Conservation (phyloP, 2,113 vertebrate species). For the Macaca nemestrina region DNA sequence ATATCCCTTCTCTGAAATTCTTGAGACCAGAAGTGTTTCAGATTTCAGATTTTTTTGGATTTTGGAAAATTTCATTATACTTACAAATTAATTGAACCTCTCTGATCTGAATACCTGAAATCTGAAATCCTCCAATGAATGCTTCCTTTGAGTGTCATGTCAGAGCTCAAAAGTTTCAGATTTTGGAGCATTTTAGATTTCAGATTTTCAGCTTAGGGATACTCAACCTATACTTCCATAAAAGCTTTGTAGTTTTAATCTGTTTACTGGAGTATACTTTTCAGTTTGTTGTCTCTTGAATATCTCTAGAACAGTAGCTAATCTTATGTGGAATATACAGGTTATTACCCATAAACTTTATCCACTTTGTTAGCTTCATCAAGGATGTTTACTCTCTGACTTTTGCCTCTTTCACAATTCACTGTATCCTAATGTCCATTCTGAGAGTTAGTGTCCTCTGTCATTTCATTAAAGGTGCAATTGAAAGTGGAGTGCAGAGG, state of each 20-base stretch:
- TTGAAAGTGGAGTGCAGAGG: background rate
- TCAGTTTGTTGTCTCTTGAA: background rate
- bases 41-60: background rate
- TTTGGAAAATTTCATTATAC: background rate
- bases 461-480: conserved; percentile 13
- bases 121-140: background rate
- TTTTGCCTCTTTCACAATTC: conserved; percentile 1
- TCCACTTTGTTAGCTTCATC: background rate
- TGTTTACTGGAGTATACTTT: background rate
- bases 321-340: background rate
- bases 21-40: background rate
- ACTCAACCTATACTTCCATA: background rate
- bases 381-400: background rate
- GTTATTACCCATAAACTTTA: background rate
- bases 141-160: background rate
- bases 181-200: background rate
- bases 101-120: background rate
- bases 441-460: background rate
- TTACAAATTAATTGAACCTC: background rate
- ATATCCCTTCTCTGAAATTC: background rate
- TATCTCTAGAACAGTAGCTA: background rate
- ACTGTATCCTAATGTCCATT: background rate
- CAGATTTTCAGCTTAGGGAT: background rate
- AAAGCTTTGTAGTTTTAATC: background rate
- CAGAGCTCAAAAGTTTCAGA: background rate